Evolutionary conservation across 2,888 invertebrate genomes (phyloP), one percentile per base, ranked within the genome.

Genomic region (Oxycera nigricornis): DNA sequence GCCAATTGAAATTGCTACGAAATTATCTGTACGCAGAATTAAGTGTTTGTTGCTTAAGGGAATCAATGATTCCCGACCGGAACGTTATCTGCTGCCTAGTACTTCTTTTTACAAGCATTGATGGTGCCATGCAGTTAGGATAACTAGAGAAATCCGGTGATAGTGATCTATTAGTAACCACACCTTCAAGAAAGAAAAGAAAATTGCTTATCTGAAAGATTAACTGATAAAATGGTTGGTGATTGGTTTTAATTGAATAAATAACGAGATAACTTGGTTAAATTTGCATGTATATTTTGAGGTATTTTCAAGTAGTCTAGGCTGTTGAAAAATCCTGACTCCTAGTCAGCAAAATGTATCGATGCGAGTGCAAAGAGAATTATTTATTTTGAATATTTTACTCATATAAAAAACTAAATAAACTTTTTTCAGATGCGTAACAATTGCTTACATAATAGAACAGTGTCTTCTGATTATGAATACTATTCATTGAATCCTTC

Each of bases 1-100:
- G 55, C 22, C 61, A 61, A 72, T 74, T 72, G 67, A 72, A 74
- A 76, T 76, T 74, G 59, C 74, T 74, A 35, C 59, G 52, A 74
- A 74, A 72, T 76, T 75, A 65, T 65, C 65, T 65, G 65, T 65
- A 65, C 65, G 65, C 41, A 41, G 65, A 24, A 65, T 65, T 65
- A 65, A 65, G 65, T 65, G 65, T 65, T 65, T 39, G n/a, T 65
- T 28, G 41, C 65, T 39, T 11, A 20, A 41, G 65, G 65, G 20
- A 41, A 1, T 65, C 35, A 6, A 11, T 17, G 26, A 28, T 14
- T 46, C 6, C 17, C 17, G 46, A 61, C n/a, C 31, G 20, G 2
- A 26, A 31, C 31, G 17, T 17, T 3, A 31, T 61, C n/a, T 61
- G 61, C 20, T 61, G 14, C n/a, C 61, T 61, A 61, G 41, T 24